Evolutionary conservation across 2,888 invertebrate genomes (phyloP).

Genomic region (Trichacis sp.): DNA sequence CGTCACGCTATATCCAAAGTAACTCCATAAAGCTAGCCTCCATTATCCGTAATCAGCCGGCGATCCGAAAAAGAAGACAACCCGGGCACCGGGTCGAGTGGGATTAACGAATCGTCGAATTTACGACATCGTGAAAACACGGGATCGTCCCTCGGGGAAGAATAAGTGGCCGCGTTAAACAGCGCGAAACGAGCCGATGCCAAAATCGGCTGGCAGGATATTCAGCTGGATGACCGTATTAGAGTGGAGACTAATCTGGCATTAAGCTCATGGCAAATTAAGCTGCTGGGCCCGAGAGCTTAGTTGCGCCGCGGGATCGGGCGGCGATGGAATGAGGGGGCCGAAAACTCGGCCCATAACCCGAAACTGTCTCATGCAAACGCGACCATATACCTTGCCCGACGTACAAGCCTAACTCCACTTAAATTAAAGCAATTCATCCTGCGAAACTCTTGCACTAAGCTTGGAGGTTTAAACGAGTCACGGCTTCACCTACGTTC

Average conservation of each 20-base stretch:
- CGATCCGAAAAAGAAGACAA: no score
- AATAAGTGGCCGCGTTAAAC: neutral
- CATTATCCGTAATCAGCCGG: no score
- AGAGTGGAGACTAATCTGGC: conserved; percentile 50
- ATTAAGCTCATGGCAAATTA: conserved; percentile 56
- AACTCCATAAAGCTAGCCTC: no score
- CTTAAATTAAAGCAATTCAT: conserved; percentile 66
- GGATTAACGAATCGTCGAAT: neutral
- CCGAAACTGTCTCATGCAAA: conserved; percentile 39
- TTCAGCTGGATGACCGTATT: conserved; percentile 13
- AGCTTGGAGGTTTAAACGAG: conserved; percentile 57
- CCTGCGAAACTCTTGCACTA: conserved; percentile 59
- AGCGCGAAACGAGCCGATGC: conserved; percentile 3
- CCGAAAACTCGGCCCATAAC: conserved; percentile 54
- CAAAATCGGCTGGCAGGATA: conserved; percentile 11
- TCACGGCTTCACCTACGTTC: conserved; percentile 41
- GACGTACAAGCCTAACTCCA: conserved; percentile 55
- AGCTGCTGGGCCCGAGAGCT: conserved; percentile 49
- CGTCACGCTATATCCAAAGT: no score
- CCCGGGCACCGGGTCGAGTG: neutral
- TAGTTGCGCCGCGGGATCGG: conserved; percentile 11
- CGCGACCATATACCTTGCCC: conserved; percentile 28
- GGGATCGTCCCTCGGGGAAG: neutral
- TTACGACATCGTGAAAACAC: neutral
- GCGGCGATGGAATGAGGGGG: conserved; percentile 35